Evolutionary conservation across 2,113 vertebrate species (phyloP).

Genomic region (Origma solitaria): DNA sequence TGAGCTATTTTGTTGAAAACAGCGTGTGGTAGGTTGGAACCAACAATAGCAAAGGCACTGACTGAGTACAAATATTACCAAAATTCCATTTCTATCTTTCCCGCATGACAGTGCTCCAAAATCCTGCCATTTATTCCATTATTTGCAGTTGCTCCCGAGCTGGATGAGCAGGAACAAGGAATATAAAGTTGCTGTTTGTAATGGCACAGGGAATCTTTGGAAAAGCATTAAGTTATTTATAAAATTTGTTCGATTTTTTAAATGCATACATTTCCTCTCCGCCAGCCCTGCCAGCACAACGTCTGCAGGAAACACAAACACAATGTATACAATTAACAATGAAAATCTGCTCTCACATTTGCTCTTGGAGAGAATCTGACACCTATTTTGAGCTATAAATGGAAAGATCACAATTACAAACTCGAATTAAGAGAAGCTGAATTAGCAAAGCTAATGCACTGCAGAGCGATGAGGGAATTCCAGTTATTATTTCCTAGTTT

Average conservation of each 20-base stretch:
- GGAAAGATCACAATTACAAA: background rate
- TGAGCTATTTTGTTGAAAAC: background rate
- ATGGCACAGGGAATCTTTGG: background rate
- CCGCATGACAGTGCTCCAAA: background rate
- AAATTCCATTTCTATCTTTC: background rate
- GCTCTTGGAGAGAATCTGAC: too few relatives aligned
- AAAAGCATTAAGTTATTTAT: background rate
- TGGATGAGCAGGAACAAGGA: background rate
- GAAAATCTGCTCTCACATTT: background rate
- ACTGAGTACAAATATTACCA: background rate
- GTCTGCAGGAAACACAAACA: background rate
- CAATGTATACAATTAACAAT: background rate
- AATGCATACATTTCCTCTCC: background rate
- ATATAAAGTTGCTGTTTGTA: rapidly evolving
- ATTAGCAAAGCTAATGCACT: background rate
- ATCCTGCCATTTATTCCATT: background rate
- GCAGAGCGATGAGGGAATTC: background rate
- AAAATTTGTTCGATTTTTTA: background rate
- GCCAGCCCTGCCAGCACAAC: background rate
- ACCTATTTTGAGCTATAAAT: background rate
- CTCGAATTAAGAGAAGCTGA: background rate
- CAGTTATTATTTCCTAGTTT: background rate
- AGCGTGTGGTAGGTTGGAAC: background rate
- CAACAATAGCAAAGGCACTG: background rate
- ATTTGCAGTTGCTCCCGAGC: background rate